phyloP scores from a whole-genome alignment of 2,888 invertebrate genomes.

The Barypeithes pellucidus region DNA sequence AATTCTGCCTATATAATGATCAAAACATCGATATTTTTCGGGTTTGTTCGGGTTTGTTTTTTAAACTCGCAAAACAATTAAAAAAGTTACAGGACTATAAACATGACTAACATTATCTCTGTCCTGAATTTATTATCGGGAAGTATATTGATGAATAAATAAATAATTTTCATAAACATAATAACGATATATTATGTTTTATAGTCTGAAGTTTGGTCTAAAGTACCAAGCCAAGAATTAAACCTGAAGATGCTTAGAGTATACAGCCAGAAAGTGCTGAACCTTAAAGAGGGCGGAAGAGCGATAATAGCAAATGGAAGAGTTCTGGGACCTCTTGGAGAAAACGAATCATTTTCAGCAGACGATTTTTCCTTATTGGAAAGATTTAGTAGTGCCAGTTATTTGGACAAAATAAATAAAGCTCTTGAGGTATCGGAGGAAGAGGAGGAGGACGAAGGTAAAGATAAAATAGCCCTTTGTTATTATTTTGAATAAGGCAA shows the following conservation, averaged over 20 bases:
- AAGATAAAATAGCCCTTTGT: too few species aligned
- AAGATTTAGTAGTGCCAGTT: slow-evolving; percentile 80
- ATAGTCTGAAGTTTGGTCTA: slow-evolving; percentile 61
- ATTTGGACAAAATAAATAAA: slow-evolving; percentile 82
- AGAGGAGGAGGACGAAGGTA: slow-evolving; percentile 66
- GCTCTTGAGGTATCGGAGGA: slow-evolving; percentile 74
- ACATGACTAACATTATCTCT: too few species aligned
- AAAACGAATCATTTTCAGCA: slow-evolving; percentile 82
- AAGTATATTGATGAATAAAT: too few species aligned
- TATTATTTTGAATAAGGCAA: too few species aligned
- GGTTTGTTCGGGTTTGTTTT: too few species aligned
- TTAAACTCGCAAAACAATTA: too few species aligned
- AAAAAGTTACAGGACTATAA: too few species aligned
- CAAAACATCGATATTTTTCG: too few species aligned
- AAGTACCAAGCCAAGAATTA: slow-evolving; percentile 76
- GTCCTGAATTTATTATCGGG: too few species aligned
- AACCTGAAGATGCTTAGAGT: slow-evolving; percentile 79
- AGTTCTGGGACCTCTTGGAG: slow-evolving; percentile 87
- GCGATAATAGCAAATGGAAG: slow-evolving; percentile 92
- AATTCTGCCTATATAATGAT: too few species aligned
- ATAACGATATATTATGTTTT: too few species aligned
- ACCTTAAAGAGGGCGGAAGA: slow-evolving; percentile 78
- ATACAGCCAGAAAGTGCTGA: slow-evolving; percentile 82
- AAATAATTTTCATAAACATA: too few species aligned
- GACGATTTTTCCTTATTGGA: slow-evolving; percentile 95